Evolutionary conservation across 64 coral and sea anemone species (phyloP).

Genomic region (Orbicella faveolata): DNA sequence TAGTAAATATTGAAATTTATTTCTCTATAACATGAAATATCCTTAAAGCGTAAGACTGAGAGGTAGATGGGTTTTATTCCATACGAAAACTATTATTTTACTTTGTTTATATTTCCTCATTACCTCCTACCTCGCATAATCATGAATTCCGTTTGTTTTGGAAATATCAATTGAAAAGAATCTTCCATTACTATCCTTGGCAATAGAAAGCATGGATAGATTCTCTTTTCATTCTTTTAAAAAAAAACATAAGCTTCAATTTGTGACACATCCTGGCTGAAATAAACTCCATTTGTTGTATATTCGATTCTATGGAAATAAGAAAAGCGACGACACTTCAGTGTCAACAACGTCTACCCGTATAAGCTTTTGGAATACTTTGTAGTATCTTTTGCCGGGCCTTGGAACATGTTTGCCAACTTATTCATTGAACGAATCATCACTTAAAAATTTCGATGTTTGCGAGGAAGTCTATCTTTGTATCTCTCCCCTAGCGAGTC

Average conservation of each 20-base stretch:
- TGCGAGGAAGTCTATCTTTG: slow-evolving; percentile 7
- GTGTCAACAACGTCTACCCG: background rate
- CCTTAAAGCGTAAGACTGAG: background rate
- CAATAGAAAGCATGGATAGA: background rate
- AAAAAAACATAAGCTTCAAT: background rate
- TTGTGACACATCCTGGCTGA: background rate
- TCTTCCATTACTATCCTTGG: slow-evolving; percentile 2
- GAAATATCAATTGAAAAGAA: slow-evolving; percentile 32
- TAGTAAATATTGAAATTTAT: background rate
- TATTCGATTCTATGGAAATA: slow-evolving; percentile 22
- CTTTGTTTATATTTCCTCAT: slow-evolving; percentile 11
- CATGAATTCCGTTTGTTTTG: slow-evolving; percentile 47
- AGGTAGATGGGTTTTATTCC: background rate
- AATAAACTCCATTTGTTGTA: background rate
- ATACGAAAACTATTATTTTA: slow-evolving; percentile 26
- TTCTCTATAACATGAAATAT: background rate
- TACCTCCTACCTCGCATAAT: slow-evolving; percentile 6
- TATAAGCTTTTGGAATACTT: background rate
- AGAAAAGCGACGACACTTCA: slow-evolving; percentile 3
- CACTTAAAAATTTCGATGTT: background rate
- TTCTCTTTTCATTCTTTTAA: background rate
- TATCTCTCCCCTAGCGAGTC: slow-evolving; percentile 28
- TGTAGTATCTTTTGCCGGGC: background rate
- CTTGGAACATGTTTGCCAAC: background rate
- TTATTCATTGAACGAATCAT: background rate